Conservation (phyloP, 2,113 vertebrate genomes). For the Struthio camelus region DNA sequence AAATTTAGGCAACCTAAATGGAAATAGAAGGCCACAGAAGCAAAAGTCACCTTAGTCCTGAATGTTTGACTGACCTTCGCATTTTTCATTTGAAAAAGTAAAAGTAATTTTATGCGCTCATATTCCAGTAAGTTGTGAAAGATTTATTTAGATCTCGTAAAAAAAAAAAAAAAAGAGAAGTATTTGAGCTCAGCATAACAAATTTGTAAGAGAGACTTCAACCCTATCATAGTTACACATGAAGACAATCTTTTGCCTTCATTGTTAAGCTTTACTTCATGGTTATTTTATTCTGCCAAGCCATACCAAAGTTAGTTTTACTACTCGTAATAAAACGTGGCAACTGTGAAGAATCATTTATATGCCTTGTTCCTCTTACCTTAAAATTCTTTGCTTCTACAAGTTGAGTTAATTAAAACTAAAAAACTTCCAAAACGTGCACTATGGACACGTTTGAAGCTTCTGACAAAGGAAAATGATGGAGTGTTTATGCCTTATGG, state of each 20-base stretch:
- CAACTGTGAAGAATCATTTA: background rate
- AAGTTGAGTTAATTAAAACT: conserved; percentile 30
- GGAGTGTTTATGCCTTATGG: background rate
- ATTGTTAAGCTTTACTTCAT: background rate
- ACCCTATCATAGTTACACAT: background rate
- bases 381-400: background rate
- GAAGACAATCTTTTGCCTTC: background rate
- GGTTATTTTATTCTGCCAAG: background rate
- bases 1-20: background rate
- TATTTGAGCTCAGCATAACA: background rate
- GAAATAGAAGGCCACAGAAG: background rate
- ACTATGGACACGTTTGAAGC: background rate
- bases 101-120: background rate
- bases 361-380: background rate
- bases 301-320: background rate
- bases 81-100: background rate
- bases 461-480: background rate
- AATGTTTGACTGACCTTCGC: background rate
- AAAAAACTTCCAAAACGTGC: background rate
- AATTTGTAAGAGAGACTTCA: background rate
- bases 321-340: background rate
- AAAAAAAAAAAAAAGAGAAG: too few relatives aligned
- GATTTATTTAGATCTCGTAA: background rate
- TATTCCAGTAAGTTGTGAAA: background rate
- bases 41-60: background rate